These are phyloP conservation scores for Yponomeuta cagnagella DNA, from an alignment of 2,888 invertebrate genomes.

Conservation along the genomic window DNA sequence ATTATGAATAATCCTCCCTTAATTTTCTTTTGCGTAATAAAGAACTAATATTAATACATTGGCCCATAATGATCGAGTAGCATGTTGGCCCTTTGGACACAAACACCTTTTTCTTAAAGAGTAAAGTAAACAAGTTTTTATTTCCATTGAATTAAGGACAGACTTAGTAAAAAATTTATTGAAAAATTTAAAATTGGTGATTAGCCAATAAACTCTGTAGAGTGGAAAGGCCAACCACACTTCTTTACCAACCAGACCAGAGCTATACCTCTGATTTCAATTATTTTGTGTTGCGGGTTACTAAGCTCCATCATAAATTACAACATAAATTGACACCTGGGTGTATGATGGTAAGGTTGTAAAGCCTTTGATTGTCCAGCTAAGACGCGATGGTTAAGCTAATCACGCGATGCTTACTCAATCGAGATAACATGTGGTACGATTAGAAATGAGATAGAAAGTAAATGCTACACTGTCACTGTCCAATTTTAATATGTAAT, in stretches of 20 bases:
- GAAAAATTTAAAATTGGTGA: too few relatives aligned
- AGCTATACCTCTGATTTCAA: neutral
- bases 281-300: neutral
- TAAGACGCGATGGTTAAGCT: neutral
- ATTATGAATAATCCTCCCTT: too few relatives aligned
- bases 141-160: too few relatives aligned
- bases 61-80: too few relatives aligned
- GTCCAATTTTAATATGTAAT: neutral
- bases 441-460: conserved; percentile 12
- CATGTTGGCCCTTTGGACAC: too few relatives aligned
- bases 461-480: neutral
- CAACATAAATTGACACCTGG: neutral
- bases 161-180: too few relatives aligned
- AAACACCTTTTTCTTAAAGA: too few relatives aligned
- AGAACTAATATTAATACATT: too few relatives aligned
- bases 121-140: too few relatives aligned
- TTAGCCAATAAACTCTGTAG: neutral
- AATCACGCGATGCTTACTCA: conserved; percentile 18
- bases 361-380: neutral
- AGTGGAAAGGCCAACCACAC: neutral
- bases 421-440: conserved; percentile 25
- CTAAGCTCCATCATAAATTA: neutral
- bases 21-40: too few relatives aligned
- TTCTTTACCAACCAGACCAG: neutral
- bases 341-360: neutral